These are phyloP conservation scores for Oasisia sp. DNA, from an alignment of 2,888 invertebrate species.

Conservation along the genomic window DNA sequence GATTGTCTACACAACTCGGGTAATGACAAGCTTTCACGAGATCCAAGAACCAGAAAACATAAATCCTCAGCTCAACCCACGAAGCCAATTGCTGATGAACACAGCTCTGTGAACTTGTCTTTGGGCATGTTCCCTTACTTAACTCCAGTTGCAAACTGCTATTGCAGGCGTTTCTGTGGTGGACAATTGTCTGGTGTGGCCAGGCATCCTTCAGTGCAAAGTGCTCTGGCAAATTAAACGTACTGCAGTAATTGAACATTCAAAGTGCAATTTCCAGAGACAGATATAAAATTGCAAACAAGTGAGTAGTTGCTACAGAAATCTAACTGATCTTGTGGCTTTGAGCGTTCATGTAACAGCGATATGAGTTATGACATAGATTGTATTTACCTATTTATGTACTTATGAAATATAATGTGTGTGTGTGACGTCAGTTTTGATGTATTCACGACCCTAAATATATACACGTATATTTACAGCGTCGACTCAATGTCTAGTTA, in stretches of 20 bases:
- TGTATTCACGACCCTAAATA: not conserved
- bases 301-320: not conserved
- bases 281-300: not conserved
- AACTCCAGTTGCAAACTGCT: not conserved
- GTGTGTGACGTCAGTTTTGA: not conserved
- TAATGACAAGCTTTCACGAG: not conserved
- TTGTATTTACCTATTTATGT: not conserved
- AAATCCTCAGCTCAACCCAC: not conserved
- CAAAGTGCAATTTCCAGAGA: not conserved
- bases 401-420: not conserved
- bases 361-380: not conserved
- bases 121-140: not conserved
- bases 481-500: not conserved
- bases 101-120: not conserved
- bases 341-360: not conserved
- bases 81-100: not conserved
- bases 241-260: not conserved
- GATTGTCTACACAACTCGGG: not conserved
- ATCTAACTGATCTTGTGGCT: not conserved
- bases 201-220: not conserved
- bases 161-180: too few relatives aligned
- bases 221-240: not conserved
- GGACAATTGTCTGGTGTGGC: too few relatives aligned
- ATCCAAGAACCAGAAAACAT: not conserved
- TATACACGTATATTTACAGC: not conserved